Conservation (phyloP, 2,888 invertebrate genomes). For the Drosophila kanekoi region DNA sequence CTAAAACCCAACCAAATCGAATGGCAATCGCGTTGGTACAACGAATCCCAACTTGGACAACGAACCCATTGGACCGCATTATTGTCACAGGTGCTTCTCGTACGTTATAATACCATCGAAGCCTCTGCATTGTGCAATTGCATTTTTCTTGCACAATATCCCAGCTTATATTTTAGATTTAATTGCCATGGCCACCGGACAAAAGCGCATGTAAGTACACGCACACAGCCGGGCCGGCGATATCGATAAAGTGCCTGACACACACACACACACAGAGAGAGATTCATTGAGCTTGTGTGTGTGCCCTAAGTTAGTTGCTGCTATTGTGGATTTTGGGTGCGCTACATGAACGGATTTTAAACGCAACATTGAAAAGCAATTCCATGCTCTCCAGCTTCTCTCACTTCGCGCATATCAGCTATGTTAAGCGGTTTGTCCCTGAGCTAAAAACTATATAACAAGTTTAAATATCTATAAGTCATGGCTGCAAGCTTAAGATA, state of each 20-base stretch:
- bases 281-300: constrained; percentile 26
- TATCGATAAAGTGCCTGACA: constrained; percentile 14
- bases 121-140: constrained; percentile 83
- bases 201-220: constrained; percentile 85
- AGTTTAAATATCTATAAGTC: too few species aligned
- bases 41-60: constrained; percentile 28
- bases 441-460: too few species aligned
- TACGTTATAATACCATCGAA: constrained; percentile 85
- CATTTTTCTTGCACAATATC: constrained; percentile 85
- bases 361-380: constrained; percentile 74
- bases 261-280: constrained; percentile 8
- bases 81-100: constrained; percentile 85
- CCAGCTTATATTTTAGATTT: constrained; percentile 85
- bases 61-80: constrained; percentile 70
- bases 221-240: constrained; percentile 20
- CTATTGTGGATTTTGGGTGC: constrained; percentile 56
- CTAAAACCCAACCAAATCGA: constrained; percentile 71
- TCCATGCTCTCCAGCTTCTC: constrained; percentile 40
- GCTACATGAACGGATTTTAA: constrained; percentile 69
- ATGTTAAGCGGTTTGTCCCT: not conserved
- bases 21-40: constrained; percentile 55
- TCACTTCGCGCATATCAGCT: constrained; percentile 13
- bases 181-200: constrained; percentile 84
- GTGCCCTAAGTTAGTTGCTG: constrained; percentile 51
- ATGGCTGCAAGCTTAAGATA: too few species aligned